These are phyloP conservation scores for Calonectris borealis DNA, from an alignment of 2,113 vertebrate genomes.

Conservation along the genomic window DNA sequence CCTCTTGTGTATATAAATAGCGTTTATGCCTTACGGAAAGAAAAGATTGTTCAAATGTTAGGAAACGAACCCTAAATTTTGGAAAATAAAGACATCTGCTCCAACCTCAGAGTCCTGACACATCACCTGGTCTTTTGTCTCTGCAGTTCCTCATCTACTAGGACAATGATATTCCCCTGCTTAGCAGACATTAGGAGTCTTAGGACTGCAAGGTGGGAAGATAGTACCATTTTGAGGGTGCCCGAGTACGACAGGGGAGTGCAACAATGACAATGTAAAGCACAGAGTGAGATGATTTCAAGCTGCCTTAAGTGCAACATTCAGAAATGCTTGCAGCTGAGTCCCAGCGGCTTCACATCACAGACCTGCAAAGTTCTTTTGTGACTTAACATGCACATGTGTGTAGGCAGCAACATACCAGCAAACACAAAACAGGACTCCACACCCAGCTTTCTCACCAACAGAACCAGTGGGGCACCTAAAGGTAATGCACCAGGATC, in stretches of 20 bases:
- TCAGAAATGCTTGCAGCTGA: background rate
- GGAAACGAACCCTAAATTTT: background rate
- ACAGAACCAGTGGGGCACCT: background rate
- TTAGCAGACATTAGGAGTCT: background rate
- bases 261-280: background rate
- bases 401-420: background rate
- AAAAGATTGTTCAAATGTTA: background rate
- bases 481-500: background rate
- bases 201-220: background rate
- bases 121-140: background rate
- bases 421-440: background rate
- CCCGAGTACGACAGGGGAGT: background rate
- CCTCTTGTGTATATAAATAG: background rate
- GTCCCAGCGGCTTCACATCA: background rate
- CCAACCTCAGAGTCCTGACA: background rate
- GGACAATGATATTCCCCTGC: background rate
- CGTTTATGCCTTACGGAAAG: background rate
- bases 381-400: rapidly evolving
- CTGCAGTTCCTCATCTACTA: background rate
- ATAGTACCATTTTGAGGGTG: no score
- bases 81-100: background rate
- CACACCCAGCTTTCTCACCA: background rate
- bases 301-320: background rate
- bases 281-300: background rate
- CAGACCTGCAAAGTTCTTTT: background rate